Percentiles rank a stretch among this genome's conserved stretches.
Evolutionary conservation across 2,797 vertebrate genomes (phyloP).

Genomic region (Falco peregrinus): DNA sequence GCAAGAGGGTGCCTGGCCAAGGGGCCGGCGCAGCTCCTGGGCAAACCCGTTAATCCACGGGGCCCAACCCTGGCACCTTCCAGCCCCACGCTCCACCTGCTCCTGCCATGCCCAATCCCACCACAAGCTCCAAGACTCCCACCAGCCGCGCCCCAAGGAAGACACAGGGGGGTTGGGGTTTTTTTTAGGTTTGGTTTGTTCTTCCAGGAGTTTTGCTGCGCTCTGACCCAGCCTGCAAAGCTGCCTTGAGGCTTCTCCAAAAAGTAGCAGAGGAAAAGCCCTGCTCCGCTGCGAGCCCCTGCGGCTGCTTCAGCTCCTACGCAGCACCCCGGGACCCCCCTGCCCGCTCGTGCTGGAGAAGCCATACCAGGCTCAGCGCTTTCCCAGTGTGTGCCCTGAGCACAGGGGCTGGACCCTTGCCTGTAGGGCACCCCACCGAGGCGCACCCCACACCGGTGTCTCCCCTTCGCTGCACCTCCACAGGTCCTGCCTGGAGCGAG

Average conservation of each 20-base stretch:
- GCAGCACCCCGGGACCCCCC: background rate
- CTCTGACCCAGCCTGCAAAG: background rate
- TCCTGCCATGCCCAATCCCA: background rate
- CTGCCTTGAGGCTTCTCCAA: background rate
- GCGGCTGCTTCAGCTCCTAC: background rate
- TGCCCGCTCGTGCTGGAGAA: background rate
- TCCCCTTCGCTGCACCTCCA: background rate
- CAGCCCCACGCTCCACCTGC: background rate
- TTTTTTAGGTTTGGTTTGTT: background rate
- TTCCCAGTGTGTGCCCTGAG: rapidly evolving
- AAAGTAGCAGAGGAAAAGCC: background rate
- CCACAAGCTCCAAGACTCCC: background rate
- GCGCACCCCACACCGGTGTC: background rate
- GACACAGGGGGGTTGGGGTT: too few relatives aligned
- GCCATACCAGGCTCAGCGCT: background rate
- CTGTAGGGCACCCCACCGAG: background rate
- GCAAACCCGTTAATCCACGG: background rate
- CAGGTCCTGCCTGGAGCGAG: background rate
- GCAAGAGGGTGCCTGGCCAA: background rate
- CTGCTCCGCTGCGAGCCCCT: too few relatives aligned
- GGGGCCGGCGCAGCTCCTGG: background rate
- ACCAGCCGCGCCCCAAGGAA: background rate
- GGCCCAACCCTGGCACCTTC: background rate
- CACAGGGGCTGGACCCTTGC: background rate
- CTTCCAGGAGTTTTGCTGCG: background rate